Conservation (phyloP, 2,113 vertebrate genomes). For the Nannobrachium achirus region DNA sequence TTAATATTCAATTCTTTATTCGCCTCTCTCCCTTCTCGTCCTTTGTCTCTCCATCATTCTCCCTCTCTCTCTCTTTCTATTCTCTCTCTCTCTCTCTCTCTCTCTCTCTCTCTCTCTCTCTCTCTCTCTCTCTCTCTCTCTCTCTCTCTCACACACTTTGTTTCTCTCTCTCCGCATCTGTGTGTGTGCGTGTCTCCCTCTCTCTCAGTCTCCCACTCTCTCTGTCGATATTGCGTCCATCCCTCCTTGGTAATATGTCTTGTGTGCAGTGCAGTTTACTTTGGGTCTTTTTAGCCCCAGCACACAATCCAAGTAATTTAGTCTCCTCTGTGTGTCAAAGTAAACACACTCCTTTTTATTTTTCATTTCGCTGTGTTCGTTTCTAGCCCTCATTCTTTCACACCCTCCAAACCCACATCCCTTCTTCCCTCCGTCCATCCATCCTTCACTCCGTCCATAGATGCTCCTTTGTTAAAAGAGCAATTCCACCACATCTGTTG, state of each 20-base stretch:
- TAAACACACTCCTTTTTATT: constrained; percentile 53
- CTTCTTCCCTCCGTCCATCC: constrained; percentile 11
- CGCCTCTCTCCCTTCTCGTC: background rate
- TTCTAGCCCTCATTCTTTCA: constrained; percentile 39
- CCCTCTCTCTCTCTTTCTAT: no score
- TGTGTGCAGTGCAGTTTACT: constrained; percentile 47
- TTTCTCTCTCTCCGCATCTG: no score
- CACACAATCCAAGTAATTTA: constrained; percentile 56
- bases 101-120: constrained; percentile 8
- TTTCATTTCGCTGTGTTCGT: constrained; percentile 51
- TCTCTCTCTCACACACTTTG: background rate
- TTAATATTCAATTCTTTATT: no score
- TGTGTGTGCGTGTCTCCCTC: background rate
- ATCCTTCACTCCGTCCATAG: constrained; percentile 5
- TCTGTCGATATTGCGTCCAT: constrained; percentile 39
- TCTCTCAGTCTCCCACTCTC: constrained; percentile 11
- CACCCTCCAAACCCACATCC: constrained; percentile 48
- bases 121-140: constrained; percentile 29
- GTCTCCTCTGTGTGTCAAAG: constrained; percentile 51
- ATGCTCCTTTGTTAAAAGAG: constrained; percentile 35
- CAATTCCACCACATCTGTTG: constrained; percentile 9
- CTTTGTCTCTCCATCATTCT: background rate
- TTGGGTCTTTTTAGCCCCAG: constrained; percentile 59
- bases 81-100: no score
- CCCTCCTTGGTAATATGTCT: constrained; percentile 21